Percentiles rank a stretch among this genome's conserved stretches.
Conservation (phyloP, 1,140 invertebrate species). For the Spodoptera frugiperda region DNA sequence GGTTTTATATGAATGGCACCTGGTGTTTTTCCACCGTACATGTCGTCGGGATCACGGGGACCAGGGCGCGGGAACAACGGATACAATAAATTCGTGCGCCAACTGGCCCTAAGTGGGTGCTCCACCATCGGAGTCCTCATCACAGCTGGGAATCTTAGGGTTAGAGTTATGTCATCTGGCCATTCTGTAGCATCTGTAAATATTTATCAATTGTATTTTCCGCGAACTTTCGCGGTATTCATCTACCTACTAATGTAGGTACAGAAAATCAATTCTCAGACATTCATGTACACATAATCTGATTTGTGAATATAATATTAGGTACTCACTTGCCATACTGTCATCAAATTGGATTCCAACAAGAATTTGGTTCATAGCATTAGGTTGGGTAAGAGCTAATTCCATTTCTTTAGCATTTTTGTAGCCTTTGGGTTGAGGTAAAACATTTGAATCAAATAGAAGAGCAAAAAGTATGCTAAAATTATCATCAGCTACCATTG, state of each 20-base stretch:
- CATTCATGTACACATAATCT: neutral
- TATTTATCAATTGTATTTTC: neutral
- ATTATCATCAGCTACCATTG: slow-evolving; percentile 78
- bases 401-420: slow-evolving; percentile 77
- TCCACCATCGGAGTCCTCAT: slow-evolving; percentile 84
- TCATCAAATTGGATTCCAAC: slow-evolving; percentile 87
- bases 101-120: slow-evolving; percentile 84
- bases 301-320: neutral
- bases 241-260: too few relatives aligned
- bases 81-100: slow-evolving; percentile 89
- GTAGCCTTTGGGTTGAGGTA: slow-evolving; percentile 76
- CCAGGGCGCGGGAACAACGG: slow-evolving; percentile 90
- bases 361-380: slow-evolving; percentile 80
- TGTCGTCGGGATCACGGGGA: slow-evolving; percentile 86
- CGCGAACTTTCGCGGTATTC: too few relatives aligned
- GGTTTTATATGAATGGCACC: slow-evolving; percentile 74
- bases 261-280: neutral
- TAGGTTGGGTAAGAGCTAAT: slow-evolving; percentile 74
- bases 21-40: slow-evolving; percentile 87
- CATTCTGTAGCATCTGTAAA: slow-evolving; percentile 75
- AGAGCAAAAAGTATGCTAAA: slow-evolving; percentile 72
- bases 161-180: slow-evolving; percentile 85
- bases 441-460: slow-evolving; percentile 73
- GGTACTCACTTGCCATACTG: slow-evolving; percentile 76
- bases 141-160: slow-evolving; percentile 88